Base-by-base conservation (phyloP, 2,888 invertebrate genomes). In the Anoplius nigerrimus region DNA sequence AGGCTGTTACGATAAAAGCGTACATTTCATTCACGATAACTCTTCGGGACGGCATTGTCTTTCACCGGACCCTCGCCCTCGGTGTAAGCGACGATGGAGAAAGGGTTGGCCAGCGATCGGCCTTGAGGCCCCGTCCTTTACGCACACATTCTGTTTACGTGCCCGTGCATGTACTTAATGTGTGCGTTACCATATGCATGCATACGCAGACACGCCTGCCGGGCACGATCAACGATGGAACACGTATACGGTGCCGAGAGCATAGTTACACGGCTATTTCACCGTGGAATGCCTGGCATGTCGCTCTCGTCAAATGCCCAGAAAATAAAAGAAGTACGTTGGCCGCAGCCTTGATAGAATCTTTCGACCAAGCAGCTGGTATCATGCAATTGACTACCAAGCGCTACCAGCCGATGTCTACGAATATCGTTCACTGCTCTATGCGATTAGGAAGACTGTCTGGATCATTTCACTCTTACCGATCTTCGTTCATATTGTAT, bases 301-400 rank as follows among this genome's bases (percentile, higher is more conserved):
- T 85, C 85, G 84, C 87, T 86, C 87, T 87, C 87, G 85, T 88
- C 87, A 86, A 86, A 87, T 84, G 84, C 82, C 79, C 83, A 82
- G 83, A 79, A 84, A 86, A 86, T 85, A 86, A 87, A 86, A 87
- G 85, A 84, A 83, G 82, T 82, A 60, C 54, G 71, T 80, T 76
- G 74, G 80, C 78, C 79, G 81, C 80, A 85, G 78, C 84, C 84
- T 85, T 85, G 85, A 85, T 84, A 82, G 78, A 78, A 75, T 74
- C 74, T 73, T 76, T 74, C 75, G 75, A 73, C 75, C 54, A 73
- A 63, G 73, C 62, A 74, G 59, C 64, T 51, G 62, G 67, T 69
- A 66, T 34, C 34, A 13, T 34, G 34, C 34, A 18, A 48, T 48
- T 18, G 48, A 48, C 48, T 48, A 48, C 48, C 16, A 48, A 18